phyloP scores from a whole-genome alignment of 2,797 vertebrate species.

The Eulemur coronatus region DNA sequence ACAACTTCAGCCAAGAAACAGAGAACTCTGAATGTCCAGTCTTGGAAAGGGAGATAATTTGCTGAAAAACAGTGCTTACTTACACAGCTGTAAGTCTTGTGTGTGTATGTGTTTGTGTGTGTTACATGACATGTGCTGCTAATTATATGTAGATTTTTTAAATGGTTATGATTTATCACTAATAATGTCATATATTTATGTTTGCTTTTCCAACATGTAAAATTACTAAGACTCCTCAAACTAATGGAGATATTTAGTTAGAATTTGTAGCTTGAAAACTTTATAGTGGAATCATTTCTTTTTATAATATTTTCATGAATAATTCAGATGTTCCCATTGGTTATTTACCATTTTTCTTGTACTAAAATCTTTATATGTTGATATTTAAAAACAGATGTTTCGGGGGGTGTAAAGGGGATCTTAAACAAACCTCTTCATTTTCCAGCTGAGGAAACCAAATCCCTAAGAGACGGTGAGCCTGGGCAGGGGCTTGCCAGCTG shows the following conservation, averaged over 20 bases:
- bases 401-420: not conserved
- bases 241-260: not conserved
- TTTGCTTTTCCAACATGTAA: conserved; percentile 32
- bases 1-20: not conserved
- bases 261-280: not conserved
- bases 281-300: not conserved
- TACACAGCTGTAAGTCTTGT: not conserved
- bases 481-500: not conserved
- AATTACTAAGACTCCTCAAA: not conserved
- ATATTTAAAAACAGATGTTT: conserved; percentile 16
- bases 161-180: not conserved
- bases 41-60: conserved; percentile 11
- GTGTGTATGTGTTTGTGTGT: not conserved
- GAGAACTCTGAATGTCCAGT: not conserved
- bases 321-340: not conserved
- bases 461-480: not conserved
- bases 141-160: conserved; percentile 25
- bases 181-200: not conserved
- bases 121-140: not conserved
- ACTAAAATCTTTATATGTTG: not conserved
- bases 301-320: not conserved
- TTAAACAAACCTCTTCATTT: not conserved
- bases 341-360: not conserved
- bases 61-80: not conserved
- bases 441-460: not conserved